A percentile compares a stretch with the other conserved stretches of the same genome.
Conservation (phyloP, 1,140 invertebrate genomes). For the Bombus balteatus region DNA sequence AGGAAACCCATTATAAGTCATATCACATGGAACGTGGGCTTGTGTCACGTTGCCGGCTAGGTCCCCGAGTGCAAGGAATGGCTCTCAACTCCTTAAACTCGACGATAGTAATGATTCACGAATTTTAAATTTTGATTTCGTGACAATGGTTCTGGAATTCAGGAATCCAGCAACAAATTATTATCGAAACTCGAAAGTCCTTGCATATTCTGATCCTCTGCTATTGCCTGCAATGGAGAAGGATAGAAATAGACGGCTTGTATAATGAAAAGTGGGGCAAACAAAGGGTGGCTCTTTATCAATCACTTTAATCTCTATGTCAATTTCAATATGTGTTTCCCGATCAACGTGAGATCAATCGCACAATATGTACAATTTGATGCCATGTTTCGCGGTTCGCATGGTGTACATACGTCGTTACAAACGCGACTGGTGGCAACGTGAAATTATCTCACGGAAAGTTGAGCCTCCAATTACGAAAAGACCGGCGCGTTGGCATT, state of each 20-base stretch:
- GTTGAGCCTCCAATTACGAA: slow-evolving; percentile 68
- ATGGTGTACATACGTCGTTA: slow-evolving; percentile 20
- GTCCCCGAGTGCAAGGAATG: no score
- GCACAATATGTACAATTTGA: not conserved
- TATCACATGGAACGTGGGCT: not conserved
- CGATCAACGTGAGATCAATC: not conserved
- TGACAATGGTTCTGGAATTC: no score
- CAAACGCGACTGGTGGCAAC: slow-evolving; percentile 59
- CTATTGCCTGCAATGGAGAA: not conserved
- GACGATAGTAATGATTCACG: no score
- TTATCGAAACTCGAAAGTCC: no score
- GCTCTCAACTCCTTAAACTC: no score
- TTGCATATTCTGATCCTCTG: no score
- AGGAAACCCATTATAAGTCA: slow-evolving; percentile 67
- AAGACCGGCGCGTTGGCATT: slow-evolving; percentile 58
- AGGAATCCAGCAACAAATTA: no score
- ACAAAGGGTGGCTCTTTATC: not conserved
- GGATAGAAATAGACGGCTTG: no score
- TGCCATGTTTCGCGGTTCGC: slow-evolving; percentile 14
- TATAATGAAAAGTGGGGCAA: no score
- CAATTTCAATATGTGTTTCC: not conserved
- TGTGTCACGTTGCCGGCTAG: no score
- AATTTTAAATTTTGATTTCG: no score
- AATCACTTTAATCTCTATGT: not conserved
- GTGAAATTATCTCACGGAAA: slow-evolving; percentile 73